Base-by-base conservation (phyloP, 2,888 invertebrate species). In the Operophtera brumata region DNA sequence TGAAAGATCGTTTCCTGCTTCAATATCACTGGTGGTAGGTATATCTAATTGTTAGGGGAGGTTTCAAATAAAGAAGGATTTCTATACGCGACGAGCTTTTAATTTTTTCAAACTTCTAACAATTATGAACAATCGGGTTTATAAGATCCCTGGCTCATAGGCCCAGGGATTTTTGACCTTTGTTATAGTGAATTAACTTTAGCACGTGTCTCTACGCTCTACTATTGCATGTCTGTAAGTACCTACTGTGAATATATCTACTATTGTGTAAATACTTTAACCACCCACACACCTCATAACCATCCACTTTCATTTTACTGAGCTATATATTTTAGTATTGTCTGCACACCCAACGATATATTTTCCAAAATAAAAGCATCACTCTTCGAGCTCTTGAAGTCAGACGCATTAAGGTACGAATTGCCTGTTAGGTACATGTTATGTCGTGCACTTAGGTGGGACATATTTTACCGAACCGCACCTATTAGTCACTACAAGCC, bases 401-500 rank as follows among this genome's bases (percentile, higher is more conserved):
- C 49, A 57, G 61, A 56, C 64, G 65, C 64, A 70, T 65, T 63
- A 54, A 67, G 67, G 70, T 67, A 66, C 69, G 61, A 69, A 70
- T 67, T 62, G 65, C 67, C 63, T 61, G 68, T 67, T 69, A 20
- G 20, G 20, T 20, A 67, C 64, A 68, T 69, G 72, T 73, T 71
- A 75, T 75, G 73, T 77, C 67, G 69, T 59, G 65, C 67, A 71
- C 70, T 75, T 77, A 77, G 70, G 65, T 71, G 64, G 64, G 74
- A 71, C 74, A 79, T 77, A 80, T 78, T 75, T 78, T 73, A 75
- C 72, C 65, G 66, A 62, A 68, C 75, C 73, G 64, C 70, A 66
- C 67, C 78, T 76, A 82, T 83, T 80, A 80, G 73, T 82, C 80
- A 78, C 68, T 66, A 65, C 65, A 65, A 60, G 67, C 63, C 65